phyloP scores from a whole-genome alignment of 2,888 invertebrate genomes.

The Panzeria rudis region DNA sequence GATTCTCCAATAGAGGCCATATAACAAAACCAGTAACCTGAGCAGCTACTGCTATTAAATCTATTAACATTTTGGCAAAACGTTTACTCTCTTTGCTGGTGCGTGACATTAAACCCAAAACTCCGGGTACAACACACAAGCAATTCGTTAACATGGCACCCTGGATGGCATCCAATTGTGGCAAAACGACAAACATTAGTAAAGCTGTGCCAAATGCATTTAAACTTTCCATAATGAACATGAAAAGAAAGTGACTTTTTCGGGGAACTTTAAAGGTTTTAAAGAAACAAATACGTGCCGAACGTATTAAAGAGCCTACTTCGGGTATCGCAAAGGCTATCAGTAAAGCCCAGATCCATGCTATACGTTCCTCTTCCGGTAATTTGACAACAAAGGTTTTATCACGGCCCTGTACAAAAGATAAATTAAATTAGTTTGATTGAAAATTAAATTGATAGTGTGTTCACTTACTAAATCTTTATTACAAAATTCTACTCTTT shows the following conservation, averaged over 20 bases:
- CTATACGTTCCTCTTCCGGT: conserved; percentile 93
- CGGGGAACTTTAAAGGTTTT: conserved; percentile 92
- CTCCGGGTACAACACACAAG: conserved; percentile 93
- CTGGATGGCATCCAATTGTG: conserved; percentile 96
- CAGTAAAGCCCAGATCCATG: conserved; percentile 96
- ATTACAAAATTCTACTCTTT: conserved; percentile 92
- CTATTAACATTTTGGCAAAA: conserved; percentile 91
- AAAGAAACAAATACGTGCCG: conserved; percentile 94
- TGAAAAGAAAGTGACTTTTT: conserved; percentile 83
- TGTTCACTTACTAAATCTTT: conserved; percentile 88
- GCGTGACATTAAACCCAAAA: conserved; percentile 90
- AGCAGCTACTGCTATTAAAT: conserved; percentile 93
- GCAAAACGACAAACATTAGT: conserved; percentile 94
- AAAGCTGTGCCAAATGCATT: conserved; percentile 94
- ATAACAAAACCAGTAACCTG: conserved; percentile 96
- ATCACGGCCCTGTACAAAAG: conserved; percentile 88
- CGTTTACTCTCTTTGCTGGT: conserved; percentile 92
- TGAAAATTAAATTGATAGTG: not conserved
- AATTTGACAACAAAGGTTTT: conserved; percentile 92
- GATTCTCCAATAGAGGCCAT: conserved; percentile 93
- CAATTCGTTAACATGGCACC: conserved; percentile 98
- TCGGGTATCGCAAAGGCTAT: conserved; percentile 95
- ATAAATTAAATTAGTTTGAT: not conserved
- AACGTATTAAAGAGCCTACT: conserved; percentile 92
- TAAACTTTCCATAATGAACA: conserved; percentile 93